Conservation (phyloP, 2,888 invertebrate genomes). For the Brachylomia viminalis region DNA sequence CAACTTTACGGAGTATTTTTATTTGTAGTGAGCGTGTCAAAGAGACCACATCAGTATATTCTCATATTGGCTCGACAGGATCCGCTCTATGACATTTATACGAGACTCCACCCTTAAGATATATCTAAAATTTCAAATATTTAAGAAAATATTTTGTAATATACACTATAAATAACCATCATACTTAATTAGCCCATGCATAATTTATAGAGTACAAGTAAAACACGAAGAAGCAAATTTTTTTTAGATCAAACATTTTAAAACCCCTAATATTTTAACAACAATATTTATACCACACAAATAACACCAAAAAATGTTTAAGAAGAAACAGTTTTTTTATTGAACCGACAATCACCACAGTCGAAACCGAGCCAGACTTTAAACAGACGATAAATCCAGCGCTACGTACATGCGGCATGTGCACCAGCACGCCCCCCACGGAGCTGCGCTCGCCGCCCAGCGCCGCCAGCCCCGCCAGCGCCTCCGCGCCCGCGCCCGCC, state of each 20-base stretch:
- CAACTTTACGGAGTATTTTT: no score
- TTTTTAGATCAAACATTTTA: constrained; percentile 1
- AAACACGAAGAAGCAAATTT: constrained; percentile 9
- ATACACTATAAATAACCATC: constrained; percentile 41
- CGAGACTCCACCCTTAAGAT: not conserved
- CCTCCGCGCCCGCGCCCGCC: no score
- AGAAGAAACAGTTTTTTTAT: not conserved
- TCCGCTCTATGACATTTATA: not conserved
- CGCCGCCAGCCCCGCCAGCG: constrained; percentile 64
- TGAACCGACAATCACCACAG: constrained; percentile 36
- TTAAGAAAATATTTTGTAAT: not conserved
- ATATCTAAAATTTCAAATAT: not conserved
- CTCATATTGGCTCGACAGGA: no score
- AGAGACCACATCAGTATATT: no score
- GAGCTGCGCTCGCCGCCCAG: constrained; percentile 83
- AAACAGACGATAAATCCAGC: rapidly evolving
- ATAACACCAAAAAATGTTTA: constrained; percentile 1
- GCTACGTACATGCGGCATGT: constrained; percentile 96
- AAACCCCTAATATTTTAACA: constrained; percentile 29
- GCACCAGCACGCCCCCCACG: constrained; percentile 96
- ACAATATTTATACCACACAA: constrained; percentile 2
- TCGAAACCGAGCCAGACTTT: not conserved
- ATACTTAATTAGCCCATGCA: constrained; percentile 47
- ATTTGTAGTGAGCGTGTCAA: no score
- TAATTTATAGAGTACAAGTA: constrained; percentile 32